Percentiles rank a stretch among this genome's conserved stretches.
These are phyloP conservation scores for Sphinx pinastri DNA, from an alignment of 2,888 invertebrate species.

Conservation along the genomic window DNA sequence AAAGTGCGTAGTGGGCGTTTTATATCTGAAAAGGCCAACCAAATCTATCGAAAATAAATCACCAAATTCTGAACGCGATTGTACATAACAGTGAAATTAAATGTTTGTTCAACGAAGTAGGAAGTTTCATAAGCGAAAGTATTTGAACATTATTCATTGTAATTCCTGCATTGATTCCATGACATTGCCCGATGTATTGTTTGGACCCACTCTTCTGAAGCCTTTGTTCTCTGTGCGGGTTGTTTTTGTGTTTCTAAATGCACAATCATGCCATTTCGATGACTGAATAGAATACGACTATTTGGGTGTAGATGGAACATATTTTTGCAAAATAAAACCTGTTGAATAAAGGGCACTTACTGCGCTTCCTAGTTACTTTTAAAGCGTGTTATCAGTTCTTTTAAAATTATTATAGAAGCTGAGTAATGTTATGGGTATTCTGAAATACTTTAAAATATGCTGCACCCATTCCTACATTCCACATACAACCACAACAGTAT, in stretches of 20 bases:
- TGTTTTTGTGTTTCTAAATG: constrained; percentile 11
- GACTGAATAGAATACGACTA: neutral
- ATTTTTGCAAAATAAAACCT: neutral
- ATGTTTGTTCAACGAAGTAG: constrained; percentile 19
- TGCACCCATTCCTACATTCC: neutral
- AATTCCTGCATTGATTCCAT: constrained; percentile 18
- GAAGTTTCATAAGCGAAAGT: constrained; percentile 19
- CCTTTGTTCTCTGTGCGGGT: neutral
- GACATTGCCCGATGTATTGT: constrained; percentile 2
- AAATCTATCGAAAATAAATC: too few relatives aligned
- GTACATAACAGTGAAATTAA: constrained; percentile 20
- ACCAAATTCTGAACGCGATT: neutral
- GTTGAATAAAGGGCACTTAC: too few relatives aligned
- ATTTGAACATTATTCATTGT: constrained; percentile 5
- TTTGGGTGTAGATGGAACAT: neutral
- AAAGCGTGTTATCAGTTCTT: too few relatives aligned
- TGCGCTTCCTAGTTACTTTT: too few relatives aligned
- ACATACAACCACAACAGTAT: neutral
- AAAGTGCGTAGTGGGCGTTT: too few relatives aligned
- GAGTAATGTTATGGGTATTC: too few relatives aligned
- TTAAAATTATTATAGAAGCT: too few relatives aligned
- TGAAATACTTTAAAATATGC: too few relatives aligned
- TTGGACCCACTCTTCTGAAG: neutral
- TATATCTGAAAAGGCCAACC: too few relatives aligned
- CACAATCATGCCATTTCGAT: neutral